phyloP scores from a whole-genome alignment of 35 echinoderm and acorn worm species.

The Patiria miniata region DNA sequence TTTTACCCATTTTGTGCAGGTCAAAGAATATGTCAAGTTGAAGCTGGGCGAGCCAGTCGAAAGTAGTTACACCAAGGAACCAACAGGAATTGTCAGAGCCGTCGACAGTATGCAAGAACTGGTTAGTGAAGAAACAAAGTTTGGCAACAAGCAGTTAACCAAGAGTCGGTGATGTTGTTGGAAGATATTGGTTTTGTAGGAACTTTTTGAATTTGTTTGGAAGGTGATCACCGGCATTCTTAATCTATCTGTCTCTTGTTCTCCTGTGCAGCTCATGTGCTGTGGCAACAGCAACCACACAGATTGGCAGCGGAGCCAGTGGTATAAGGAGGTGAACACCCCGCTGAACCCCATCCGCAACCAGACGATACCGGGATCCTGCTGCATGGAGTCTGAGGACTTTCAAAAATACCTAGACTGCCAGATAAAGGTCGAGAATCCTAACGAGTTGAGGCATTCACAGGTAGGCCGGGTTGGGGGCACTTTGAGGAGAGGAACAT shows the following conservation, averaged over 20 bases:
- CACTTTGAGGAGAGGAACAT: too few relatives aligned
- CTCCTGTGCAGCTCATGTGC: constrained; percentile 51
- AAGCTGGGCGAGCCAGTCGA: neutral
- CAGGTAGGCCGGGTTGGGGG: neutral
- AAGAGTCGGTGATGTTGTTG: too few relatives aligned
- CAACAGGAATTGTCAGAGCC: neutral
- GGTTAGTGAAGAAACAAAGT: too few relatives aligned
- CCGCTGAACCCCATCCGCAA: neutral
- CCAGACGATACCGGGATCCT: constrained; percentile 26
- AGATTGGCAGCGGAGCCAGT: constrained; percentile 46
- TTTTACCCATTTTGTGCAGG: neutral
- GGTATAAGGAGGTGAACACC: constrained; percentile 38
- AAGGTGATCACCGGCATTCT: too few relatives aligned
- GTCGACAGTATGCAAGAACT: neutral
- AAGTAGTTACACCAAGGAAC: neutral
- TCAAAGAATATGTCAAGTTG: neutral
- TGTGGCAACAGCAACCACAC: constrained; percentile 65
- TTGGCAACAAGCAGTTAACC: too few relatives aligned
- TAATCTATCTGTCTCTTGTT: neutral
- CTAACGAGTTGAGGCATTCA: neutral
- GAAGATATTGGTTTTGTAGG: too few relatives aligned
- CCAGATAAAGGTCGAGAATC: too few relatives aligned
- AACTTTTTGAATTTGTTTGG: too few relatives aligned
- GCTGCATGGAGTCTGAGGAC: neutral
- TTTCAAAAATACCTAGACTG: too few relatives aligned